These are phyloP conservation scores for Arizona elegans DNA, from an alignment of 2,113 vertebrate genomes.

Conservation along the genomic window DNA sequence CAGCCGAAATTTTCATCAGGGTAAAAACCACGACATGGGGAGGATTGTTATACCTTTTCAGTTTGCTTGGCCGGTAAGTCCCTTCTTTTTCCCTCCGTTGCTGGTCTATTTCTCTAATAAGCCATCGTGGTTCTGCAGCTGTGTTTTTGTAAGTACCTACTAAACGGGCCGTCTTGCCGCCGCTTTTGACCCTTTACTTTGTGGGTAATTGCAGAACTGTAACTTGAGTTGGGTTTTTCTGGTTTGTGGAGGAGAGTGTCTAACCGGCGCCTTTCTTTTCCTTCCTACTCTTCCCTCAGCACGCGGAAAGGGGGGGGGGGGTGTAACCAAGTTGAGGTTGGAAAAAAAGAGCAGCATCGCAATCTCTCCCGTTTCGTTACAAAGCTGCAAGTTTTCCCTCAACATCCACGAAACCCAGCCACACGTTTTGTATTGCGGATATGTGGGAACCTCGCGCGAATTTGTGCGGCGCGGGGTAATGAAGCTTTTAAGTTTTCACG, in stretches of 20 bases:
- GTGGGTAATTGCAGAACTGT: background rate
- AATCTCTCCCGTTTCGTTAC: too few relatives aligned
- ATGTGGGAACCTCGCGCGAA: background rate
- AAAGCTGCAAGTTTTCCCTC: background rate
- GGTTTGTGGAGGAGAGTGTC: background rate
- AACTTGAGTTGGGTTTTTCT: background rate
- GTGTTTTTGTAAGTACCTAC: background rate
- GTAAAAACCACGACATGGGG: slow-evolving; percentile 72
- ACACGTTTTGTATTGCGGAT: background rate
- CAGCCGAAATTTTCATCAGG: slow-evolving; percentile 68
- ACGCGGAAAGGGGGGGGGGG: background rate
- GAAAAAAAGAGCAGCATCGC: too few relatives aligned
- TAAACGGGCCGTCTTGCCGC: background rate
- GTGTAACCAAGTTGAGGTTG: background rate
- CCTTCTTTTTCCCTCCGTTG: rapidly evolving
- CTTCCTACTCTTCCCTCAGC: background rate
- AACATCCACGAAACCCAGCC: background rate
- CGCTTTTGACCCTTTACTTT: background rate
- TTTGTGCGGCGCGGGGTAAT: background rate
- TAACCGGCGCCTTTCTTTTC: background rate
- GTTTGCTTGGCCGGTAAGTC: slow-evolving; percentile 94
- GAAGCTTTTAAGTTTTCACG: background rate
- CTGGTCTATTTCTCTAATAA: background rate
- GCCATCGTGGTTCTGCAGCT: background rate
- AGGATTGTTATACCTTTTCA: slow-evolving; percentile 89